Percentiles rank a stretch among this genome's conserved stretches.
phyloP scores from a whole-genome alignment of 2,113 vertebrate genomes.

The Dipodomys merriami region DNA sequence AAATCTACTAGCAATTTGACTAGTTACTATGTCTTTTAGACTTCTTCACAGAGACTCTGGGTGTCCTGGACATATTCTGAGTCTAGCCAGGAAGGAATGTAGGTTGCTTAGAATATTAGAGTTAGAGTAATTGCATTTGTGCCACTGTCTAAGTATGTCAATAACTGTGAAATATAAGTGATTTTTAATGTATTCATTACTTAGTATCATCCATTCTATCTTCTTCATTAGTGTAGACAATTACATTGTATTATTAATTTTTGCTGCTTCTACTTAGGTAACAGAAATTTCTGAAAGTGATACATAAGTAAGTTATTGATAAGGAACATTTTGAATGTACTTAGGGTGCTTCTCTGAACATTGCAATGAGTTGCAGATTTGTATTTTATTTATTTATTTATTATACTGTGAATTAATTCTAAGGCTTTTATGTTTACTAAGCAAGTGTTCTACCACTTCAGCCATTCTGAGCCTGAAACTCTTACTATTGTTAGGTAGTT shows the following conservation, averaged over 20 bases:
- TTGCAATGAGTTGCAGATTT: background rate
- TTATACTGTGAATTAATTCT: too few species aligned
- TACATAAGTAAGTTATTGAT: background rate
- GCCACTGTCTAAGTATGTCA: background rate
- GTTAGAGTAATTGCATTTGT: background rate
- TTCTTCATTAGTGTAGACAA: slow-evolving; percentile 1
- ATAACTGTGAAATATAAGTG: background rate
- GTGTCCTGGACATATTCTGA: background rate
- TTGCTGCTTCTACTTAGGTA: background rate
- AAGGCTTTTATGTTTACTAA: too few species aligned
- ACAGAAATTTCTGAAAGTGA: background rate
- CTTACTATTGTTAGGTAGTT: background rate
- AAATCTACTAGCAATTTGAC: background rate
- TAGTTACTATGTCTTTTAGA: background rate
- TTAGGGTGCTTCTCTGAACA: background rate
- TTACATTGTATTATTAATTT: slow-evolving; percentile 16
- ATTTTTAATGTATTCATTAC: background rate
- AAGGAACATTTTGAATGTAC: background rate
- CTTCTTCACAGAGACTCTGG: background rate
- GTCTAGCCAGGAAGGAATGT: background rate
- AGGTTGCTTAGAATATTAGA: background rate
- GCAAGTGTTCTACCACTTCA: too few species aligned
- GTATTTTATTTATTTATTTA: too few species aligned
- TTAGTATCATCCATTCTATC: background rate
- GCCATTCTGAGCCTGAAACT: too few species aligned